Base-by-base conservation (phyloP, 2,113 vertebrate species). In the Sturnus vulgaris region DNA sequence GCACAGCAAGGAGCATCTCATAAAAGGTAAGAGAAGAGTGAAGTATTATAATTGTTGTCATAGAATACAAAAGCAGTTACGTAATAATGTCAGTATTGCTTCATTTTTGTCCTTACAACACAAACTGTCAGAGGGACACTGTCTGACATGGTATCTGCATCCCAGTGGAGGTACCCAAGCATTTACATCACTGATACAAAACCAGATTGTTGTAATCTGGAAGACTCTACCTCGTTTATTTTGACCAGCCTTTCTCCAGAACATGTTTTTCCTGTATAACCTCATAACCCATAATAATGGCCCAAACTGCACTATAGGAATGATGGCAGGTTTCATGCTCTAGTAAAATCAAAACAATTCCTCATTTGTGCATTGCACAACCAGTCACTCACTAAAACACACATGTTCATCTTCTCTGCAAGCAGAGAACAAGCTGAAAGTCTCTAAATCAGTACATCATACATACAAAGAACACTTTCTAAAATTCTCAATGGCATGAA, bases 181-280 rank as follows among this genome's bases (percentile, higher is more conserved):
- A 44, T 93, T 95, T 96, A 96, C 92, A 78, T 96, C 92, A 93
- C 28, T 91, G 95, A 97, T 95, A 95, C 70, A 96, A 95, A 97
- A 50, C 52, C 86, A 88, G 90, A 95, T 92, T 88, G 70, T 9
- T 83, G n/a, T 49, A 12, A 64, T 47, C 80, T 78, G 59, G 30
- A 66, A 83, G 82, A 59, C 76, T 82, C 72, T 84, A 52, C 92
- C 90, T 94, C 33, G 3, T 93, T 96, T 95, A 93, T 59, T 96
- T 73, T 91, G 93, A 95, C 93, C 97, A 91, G 82, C 91, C 64
- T 56, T 92, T 94, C 95, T 93, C 94, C 60, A 69, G 94, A 98
- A 97, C 97, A 87, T 65, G 97, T 97, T 98, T 98, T 98, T 97
- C 97, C 97, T 96, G 97, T 98, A 96, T 95, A 86, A 93, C 91